Percentiles rank a stretch among this genome's conserved stretches.
These are phyloP conservation scores for Malurus cyaneus DNA, from an alignment of 2,113 vertebrate genomes.

Conservation along the genomic window DNA sequence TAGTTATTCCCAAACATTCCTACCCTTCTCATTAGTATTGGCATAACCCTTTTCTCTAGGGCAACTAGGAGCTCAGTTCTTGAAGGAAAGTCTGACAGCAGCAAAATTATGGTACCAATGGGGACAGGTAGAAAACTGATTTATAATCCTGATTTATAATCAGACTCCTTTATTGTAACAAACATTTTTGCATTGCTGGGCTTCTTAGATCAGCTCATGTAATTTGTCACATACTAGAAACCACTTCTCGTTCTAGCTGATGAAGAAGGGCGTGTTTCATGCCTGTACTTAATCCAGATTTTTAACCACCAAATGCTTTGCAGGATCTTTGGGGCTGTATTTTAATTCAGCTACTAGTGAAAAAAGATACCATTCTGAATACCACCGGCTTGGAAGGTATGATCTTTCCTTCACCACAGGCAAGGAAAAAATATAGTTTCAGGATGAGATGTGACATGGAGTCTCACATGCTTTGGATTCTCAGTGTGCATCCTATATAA, in stretches of 20 bases:
- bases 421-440: not conserved
- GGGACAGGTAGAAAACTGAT: slow-evolving; percentile 26
- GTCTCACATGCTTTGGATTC: not conserved
- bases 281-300: not conserved
- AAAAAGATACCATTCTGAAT: not conserved
- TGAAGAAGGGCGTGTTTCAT: not conserved
- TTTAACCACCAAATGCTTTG: not conserved
- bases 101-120: slow-evolving; percentile 45
- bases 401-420: not conserved
- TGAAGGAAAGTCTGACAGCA: slow-evolving; percentile 55
- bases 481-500: not conserved
- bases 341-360: not conserved
- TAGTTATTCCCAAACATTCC: slow-evolving; percentile 9
- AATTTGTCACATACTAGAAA: not conserved
- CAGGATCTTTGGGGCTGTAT: not conserved
- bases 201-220: not conserved
- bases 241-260: not conserved
- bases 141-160: slow-evolving; percentile 56
- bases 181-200: not conserved
- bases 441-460: not conserved
- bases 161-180: slow-evolving; percentile 18
- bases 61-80: slow-evolving; percentile 33
- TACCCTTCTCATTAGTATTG: slow-evolving; percentile 48
- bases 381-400: not conserved
- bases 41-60: slow-evolving; percentile 45